Evolutionary conservation across 1,140 invertebrate species (phyloP).

Genomic region (Cecropterus lyciades): DNA sequence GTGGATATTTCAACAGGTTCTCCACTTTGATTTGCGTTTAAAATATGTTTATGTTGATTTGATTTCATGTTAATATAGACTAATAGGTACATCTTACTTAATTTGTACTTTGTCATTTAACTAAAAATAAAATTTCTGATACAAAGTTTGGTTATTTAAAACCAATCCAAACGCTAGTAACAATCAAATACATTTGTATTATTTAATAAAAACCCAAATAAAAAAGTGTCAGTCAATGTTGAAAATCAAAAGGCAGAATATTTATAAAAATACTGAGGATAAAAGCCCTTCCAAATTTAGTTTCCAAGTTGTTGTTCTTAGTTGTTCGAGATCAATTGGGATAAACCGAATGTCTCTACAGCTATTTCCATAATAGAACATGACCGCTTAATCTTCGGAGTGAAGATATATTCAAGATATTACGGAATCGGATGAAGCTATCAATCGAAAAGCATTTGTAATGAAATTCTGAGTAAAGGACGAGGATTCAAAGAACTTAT

Average conservation of each 20-base stretch:
- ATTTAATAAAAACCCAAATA: background rate
- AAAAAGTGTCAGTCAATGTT: background rate
- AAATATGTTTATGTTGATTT: background rate
- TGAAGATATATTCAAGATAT: constrained; percentile 21
- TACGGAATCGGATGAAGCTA: constrained; percentile 13
- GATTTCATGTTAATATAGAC: background rate
- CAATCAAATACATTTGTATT: too few relatives aligned
- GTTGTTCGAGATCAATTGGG: constrained; percentile 19
- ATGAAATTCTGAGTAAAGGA: background rate
- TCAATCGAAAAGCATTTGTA: background rate
- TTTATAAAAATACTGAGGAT: background rate
- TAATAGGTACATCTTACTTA: background rate
- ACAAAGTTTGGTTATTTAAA: too few relatives aligned
- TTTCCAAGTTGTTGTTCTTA: constrained; percentile 11
- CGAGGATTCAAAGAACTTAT: too few relatives aligned
- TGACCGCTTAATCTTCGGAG: constrained; percentile 27
- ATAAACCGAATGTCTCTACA: constrained; percentile 19
- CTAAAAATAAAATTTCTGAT: background rate
- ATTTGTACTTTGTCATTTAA: background rate
- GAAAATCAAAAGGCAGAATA: background rate
- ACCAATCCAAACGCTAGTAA: too few relatives aligned
- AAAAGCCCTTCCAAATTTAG: constrained; percentile 22
- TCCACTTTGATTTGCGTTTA: constrained; percentile 16
- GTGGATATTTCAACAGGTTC: constrained; percentile 35
- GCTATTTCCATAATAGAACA: constrained; percentile 32